Evolutionary conservation across 1,140 invertebrate genomes (phyloP), one percentile per base, ranked within the genome.

Genomic region (Hycleus phaleratus): DNA sequence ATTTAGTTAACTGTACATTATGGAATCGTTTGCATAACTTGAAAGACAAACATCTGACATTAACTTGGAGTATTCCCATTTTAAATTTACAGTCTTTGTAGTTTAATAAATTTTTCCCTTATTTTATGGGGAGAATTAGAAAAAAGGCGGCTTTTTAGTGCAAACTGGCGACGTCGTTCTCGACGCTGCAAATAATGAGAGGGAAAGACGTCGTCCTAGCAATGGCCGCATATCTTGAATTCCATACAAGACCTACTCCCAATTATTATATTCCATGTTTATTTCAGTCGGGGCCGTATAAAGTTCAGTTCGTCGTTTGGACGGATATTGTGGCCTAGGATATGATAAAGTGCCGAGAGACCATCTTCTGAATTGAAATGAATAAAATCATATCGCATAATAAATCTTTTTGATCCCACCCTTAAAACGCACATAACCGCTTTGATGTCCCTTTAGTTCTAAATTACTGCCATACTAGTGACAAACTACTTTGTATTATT

Each of bases 181-280:
- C 12, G 55, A 45, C 46, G 42, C 38, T 54, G 39, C 42, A 24
- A 43, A 53, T 57, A 59, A 59, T 59, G 58, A 49, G 59, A 61
- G 39, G 32, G 32, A 32, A 7, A 26, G 38, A 44, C 46, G 60
- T 58, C 56, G 55, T 42, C 60, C 46, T 51, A 59, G 60, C 56
- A 55, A 59, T 56, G 60, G 54, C 58, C 54, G 59, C 64, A 68
- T 68, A 62, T 62, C 62, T 59, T 46, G 59, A 52, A 68, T 68
- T 63, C 67, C 62, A 57, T 46, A 51, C 54, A 58, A 57, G 53
- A 51, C 53, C 57, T 53, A 48, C 51, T 58, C 40, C 58, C 55
- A 59, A 59, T 68, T 64, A 68, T 66, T 67, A 67, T 68, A 59
- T 62, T 64, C 65, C 63, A 68, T 66, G 65, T 68, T 65, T 68